Base-by-base conservation (phyloP, 2,888 invertebrate species). In the Resseliella maxima region DNA sequence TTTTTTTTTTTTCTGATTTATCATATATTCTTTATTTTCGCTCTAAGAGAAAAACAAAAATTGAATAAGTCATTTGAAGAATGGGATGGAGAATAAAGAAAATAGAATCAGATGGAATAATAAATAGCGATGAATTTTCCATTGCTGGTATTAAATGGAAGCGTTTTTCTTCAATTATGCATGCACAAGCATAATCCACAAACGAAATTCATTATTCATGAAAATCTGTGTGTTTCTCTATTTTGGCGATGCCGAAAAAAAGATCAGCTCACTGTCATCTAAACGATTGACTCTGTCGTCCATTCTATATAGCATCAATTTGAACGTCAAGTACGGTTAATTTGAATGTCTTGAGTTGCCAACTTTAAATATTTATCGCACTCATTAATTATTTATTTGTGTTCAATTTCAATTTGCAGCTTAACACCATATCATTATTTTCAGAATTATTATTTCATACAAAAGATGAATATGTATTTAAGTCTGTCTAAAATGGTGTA, bases 351-450 rank as follows among this genome's bases (percentile, higher is more conserved):
- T 72, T 72, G 10, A n/a, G 41, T 24, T 31, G 31, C 24, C 31
- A 72, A 59, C 31, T 12, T 72, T 1, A 72, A 72, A 35, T 15
- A 72, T 31, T 72, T 72, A 72, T 31, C 72, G 72, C 72, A 21
- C 72, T 31, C 31, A 72, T 72, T 15, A 72, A 72, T 72, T 72
- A 72, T 72, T 72, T 72, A 72, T 35, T 72, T 31, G 15, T 24
- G 59, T 72, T 72, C 35, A 12, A 1, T 72, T 72, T 72, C 35
- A 72, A 59, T 18, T 59, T 50, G 8, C 59, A 59, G 12, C 24
- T 59, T 59, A 24, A 10, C 24, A 59, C 59, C 8, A 50, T 15
- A 50, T 50, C 46, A 50, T 8, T 50, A 15, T 50, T n/a, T n/a
- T n/a, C n/a, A n/a, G 18, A 18, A 50, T 50, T 50, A 50, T n/a